Evolutionary conservation across 92 coral and sea anemone species (phyloP), one percentile per base, ranked within the genome.

Genomic region (Parazoanthus darwini): DNA sequence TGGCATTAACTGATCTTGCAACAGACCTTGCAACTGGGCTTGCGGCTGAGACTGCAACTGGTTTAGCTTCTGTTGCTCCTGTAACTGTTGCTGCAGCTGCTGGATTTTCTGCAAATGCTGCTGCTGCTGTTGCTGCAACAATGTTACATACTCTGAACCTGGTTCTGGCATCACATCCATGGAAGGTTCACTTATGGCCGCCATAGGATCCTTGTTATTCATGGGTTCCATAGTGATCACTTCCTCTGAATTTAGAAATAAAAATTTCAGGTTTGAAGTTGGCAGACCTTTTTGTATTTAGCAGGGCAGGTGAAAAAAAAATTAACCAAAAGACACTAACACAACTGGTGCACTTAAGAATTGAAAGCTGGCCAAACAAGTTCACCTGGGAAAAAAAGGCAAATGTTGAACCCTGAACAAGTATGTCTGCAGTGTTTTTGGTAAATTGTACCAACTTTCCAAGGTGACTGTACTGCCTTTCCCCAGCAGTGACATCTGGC

Each of bases 21-120:
- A 84, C 50, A 46, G 82, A 48, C 56, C 56, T 25, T 46, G 82
- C 22, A 20, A 16, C 35, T 67, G 38, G 9, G 33, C 8, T 29
- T 92, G 88, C 38, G 89, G 94, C 73, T 95, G 95, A 26, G 94
- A 96, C 78, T 95, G 93, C 43, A 94, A 93, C 74, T 94, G 96
- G 88, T 94, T 95, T 16, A 95, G 93, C 65, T 88, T 82, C 78
- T 97, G 99, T 54, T 97, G 99, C 74, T 95, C 98, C 75, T 96
- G 95, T 18, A 97, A 90, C 65, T 96, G 94, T 58, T 95, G 96
- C 80, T 93, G 94, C 6, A 97, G 93, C 26, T 90, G 90, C 86
- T 94, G 96, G 13, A 97, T 97, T 86, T 95, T 94, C 75, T 91
- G 91, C 70, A 94, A 86, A 77, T 97, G 99, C 68, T 93, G 93